Evolutionary conservation across 1,140 invertebrate species (phyloP).

Genomic region (Pseudomyrmex flavicornis): DNA sequence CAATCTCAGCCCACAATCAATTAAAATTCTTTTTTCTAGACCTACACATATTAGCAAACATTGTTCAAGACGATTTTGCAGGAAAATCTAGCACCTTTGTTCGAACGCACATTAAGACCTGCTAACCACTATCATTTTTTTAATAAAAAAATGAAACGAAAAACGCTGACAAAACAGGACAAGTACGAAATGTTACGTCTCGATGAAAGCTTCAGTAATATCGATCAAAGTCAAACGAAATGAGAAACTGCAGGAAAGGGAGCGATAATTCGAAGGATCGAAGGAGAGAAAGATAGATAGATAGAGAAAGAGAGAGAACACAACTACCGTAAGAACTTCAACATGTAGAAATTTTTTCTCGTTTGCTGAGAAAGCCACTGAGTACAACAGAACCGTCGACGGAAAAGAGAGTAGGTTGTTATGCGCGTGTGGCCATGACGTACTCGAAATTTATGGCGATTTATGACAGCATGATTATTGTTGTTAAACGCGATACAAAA

Average conservation of each 20-base stretch:
- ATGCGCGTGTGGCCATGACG: conserved; percentile 54
- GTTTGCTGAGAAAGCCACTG: conserved; percentile 19
- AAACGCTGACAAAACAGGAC: conserved; percentile 23
- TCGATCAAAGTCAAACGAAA: conserved; percentile 8
- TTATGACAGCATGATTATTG: conserved; percentile 3
- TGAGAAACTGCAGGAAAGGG: not conserved
- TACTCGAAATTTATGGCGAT: conserved; percentile 34
- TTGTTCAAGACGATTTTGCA: conserved; percentile 5
- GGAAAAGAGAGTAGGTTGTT: conserved; percentile 55
- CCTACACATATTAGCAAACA: not conserved
- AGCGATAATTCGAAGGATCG: not conserved
- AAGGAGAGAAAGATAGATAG: not conserved
- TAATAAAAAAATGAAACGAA: conserved; percentile 23
- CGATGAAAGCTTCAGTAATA: conserved; percentile 7
- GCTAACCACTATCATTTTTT: conserved; percentile 18
- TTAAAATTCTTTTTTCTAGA: not conserved
- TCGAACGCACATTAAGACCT: conserved; percentile 20
- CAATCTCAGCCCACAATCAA: conserved; percentile 2
- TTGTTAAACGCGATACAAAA: not conserved
- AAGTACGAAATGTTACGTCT: not conserved
- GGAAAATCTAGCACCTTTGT: not conserved
- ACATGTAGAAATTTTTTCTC: conserved; percentile 7
- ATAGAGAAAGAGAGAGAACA: too few relatives aligned
- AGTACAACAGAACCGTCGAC: conserved; percentile 2
- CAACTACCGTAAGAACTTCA: not conserved